phyloP scores from a whole-genome alignment of 2,888 invertebrate genomes.

The Ormyrus thymus region DNA sequence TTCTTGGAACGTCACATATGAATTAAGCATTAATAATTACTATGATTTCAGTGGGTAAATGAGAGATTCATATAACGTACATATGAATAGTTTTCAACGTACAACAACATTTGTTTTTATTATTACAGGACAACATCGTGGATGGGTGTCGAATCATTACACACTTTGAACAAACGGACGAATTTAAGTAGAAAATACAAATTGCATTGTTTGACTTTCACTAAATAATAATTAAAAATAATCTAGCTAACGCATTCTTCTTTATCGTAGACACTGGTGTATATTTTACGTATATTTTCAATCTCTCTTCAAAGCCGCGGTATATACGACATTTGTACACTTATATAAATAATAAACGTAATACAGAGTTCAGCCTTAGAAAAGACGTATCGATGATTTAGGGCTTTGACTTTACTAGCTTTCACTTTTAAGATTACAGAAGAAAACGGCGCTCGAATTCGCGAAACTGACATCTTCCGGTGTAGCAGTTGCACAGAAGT shows the following conservation, averaged over 20 bases:
- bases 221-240: slow-evolving; percentile 56
- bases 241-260: slow-evolving; percentile 49
- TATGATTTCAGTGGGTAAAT: too few relatives aligned
- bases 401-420: slow-evolving; percentile 37
- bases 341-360: slow-evolving; percentile 57
- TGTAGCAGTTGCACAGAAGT: not conserved
- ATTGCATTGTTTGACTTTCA: slow-evolving; percentile 50
- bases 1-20: too few relatives aligned
- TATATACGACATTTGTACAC: slow-evolving; percentile 51
- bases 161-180: slow-evolving; percentile 30
- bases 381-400: slow-evolving; percentile 37
- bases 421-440: slow-evolving; percentile 5
- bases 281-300: slow-evolving; percentile 48
- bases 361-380: slow-evolving; percentile 55
- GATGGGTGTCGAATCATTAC: slow-evolving; percentile 19
- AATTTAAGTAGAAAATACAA: slow-evolving; percentile 52
- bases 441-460: not conserved
- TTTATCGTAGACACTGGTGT: slow-evolving; percentile 45
- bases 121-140: not conserved
- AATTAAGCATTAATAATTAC: too few relatives aligned
- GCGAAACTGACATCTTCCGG: slow-evolving; percentile 6
- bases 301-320: slow-evolving; percentile 34
- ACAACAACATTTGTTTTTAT: too few relatives aligned
- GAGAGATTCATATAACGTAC: too few relatives aligned
- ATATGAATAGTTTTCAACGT: too few relatives aligned